Evolutionary conservation across 2,113 vertebrate genomes (phyloP).

Genomic region (Bombycilla garrulus): DNA sequence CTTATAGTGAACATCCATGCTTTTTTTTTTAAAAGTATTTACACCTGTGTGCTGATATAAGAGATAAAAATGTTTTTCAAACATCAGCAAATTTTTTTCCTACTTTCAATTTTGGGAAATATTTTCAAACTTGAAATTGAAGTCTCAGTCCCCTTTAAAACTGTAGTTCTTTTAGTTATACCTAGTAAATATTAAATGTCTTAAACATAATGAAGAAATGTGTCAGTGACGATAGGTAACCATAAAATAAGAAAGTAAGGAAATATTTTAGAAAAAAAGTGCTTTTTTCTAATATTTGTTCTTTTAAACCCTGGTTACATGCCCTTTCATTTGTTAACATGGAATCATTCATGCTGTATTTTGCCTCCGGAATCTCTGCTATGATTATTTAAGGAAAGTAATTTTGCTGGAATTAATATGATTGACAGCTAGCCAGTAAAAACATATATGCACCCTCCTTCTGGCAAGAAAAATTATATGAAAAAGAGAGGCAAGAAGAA

Average conservation of each 20-base stretch:
- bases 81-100: neutral
- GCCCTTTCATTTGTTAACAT: slow-evolving; percentile 32
- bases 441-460: neutral
- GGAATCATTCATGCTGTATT: neutral
- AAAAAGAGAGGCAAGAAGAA: neutral
- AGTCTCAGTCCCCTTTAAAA: neutral
- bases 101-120: neutral
- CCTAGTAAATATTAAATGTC: neutral
- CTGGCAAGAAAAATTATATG: neutral
- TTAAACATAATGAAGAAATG: neutral
- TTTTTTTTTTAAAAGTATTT: neutral
- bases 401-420: slow-evolving; percentile 52
- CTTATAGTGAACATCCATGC: neutral
- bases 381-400: slow-evolving; percentile 36
- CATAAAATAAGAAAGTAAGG: neutral
- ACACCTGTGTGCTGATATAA: neutral
- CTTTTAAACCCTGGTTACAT: neutral
- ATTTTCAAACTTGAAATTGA: neutral
- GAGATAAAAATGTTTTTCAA: neutral
- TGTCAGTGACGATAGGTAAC: neutral
- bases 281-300: neutral
- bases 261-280: neutral
- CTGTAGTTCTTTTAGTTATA: neutral
- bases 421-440: slow-evolving; percentile 14
- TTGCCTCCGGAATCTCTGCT: slow-evolving; percentile 12